Base-by-base conservation (phyloP, 2,888 invertebrate genomes). In the Leptodirus hochenwartii region DNA sequence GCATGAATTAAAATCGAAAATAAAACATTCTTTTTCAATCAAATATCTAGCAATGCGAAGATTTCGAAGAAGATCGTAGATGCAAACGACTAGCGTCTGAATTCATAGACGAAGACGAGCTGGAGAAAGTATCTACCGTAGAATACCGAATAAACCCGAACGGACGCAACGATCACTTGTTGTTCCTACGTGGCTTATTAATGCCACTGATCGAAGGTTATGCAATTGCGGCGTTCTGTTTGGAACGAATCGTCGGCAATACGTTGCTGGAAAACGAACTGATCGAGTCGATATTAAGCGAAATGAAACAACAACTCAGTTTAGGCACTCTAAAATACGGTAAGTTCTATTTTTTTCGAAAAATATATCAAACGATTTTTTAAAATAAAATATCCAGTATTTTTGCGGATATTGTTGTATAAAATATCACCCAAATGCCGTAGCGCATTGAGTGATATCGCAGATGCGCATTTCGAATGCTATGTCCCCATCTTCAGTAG, bases 201-300 rank as follows among this genome's bases (percentile, higher is more conserved):
- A 66, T 73, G 25, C 81, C 85, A 1, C 59, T 82, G 30, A 54
- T 80, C 28, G 76, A 81, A 42, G 71, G 78, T 4, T 87, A 87
- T 51, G 57, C 69, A 22, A 61, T 67, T 13, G 71, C 79, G 10
- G 69, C 67, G 2, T 61, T 61, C 37, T 59, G 62, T 25, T 54
- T 77, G 37, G 61, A 60, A 15, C 59, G 59, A 40, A 48, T 72
- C 28, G 59, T 68, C 1, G 61, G 58, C 1, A 50, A 60, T 34
- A 57, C 64, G 24, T 60, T 72, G 31, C 40, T 72, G 3, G 79
- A 81, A 55, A 65, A 63, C 34, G 71, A 73, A 23, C 58, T 80
- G 32, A 64, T 79, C 20, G 66, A 67, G 42, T 62, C 64, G 38
- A 61, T 79, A 20, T 59, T 81, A 10, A 62, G 63, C 34, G 63